A percentile compares a stretch with the other conserved stretches of the same genome.
These are phyloP conservation scores for Mellilla xanthometata DNA, from an alignment of 2,888 invertebrate genomes.

Conservation along the genomic window DNA sequence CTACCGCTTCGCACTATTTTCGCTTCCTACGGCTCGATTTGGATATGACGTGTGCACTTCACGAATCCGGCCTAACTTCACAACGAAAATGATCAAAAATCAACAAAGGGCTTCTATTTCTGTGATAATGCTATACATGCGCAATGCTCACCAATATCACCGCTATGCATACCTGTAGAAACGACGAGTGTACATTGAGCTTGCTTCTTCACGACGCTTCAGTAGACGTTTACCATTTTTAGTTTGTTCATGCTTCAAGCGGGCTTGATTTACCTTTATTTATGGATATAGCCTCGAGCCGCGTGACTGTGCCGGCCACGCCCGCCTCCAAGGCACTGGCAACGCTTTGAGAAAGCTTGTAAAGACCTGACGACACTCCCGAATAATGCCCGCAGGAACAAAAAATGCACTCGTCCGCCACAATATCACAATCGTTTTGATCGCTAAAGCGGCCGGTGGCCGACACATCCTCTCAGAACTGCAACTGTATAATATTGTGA, in stretches of 20 bases:
- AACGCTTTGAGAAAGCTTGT: slow-evolving; percentile 60
- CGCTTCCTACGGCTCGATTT: slow-evolving; percentile 44
- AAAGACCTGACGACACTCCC: slow-evolving; percentile 50
- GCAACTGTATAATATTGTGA: slow-evolving; percentile 30
- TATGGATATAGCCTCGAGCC: slow-evolving; percentile 51
- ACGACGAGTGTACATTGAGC: slow-evolving; percentile 44
- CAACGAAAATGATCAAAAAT: slow-evolving; percentile 21
- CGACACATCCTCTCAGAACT: slow-evolving; percentile 25
- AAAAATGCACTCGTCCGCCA: slow-evolving; percentile 34
- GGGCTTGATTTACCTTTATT: slow-evolving; percentile 54
- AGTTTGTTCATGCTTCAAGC: slow-evolving; percentile 57
- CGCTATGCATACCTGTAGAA: slow-evolving; percentile 35
- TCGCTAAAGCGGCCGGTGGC: slow-evolving; percentile 42
- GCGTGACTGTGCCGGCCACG: slow-evolving; percentile 44
- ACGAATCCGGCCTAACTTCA: slow-evolving; percentile 10
- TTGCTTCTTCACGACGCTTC: slow-evolving; percentile 66
- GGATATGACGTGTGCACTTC: slow-evolving; percentile 10
- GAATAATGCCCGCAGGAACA: slow-evolving; percentile 43
- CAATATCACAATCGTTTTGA: slow-evolving; percentile 30
- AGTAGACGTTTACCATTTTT: slow-evolving; percentile 53
- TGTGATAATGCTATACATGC: slow-evolving; percentile 19
- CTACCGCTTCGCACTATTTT: slow-evolving; percentile 47
- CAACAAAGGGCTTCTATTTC: slow-evolving; percentile 19
- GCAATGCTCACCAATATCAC: slow-evolving; percentile 29
- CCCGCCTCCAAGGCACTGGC: slow-evolving; percentile 53